Base-by-base conservation (phyloP, 2,888 invertebrate genomes). In the Epistrophe grossulariae region DNA sequence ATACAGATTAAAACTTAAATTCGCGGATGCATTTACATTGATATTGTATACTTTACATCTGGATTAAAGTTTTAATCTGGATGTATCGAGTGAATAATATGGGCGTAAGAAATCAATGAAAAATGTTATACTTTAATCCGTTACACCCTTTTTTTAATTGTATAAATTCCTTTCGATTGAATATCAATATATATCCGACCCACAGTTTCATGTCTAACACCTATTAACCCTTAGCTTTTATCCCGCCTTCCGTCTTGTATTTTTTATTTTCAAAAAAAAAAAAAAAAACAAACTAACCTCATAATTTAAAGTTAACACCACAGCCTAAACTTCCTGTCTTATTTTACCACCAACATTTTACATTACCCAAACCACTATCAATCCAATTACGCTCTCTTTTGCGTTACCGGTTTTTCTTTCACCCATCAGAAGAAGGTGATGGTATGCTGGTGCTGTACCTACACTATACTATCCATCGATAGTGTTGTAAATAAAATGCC, bases 401-500 rank as follows among this genome's bases (percentile, higher is more conserved):
- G 62, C 74, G 35, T 50, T 78, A 78, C 81, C 81, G 81, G 84
- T 81, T 78, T 62, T 43, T 48, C 8, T 50, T 48, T 48, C 31
- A 24, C 40, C 40, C 5, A n/a, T n/a, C n/a, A 66, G 78, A 59
- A 73, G 73, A 84, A 84, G 84, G 80, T 84, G 40, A 40, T 60
- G 9, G 6, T 19, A 13, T 24, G 24, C 35, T 35, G 62, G 62
- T 64, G 43, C 43, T 64, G 62, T 43, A 64, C 24, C 24, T 24
- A 24, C 3, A 24, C n/a, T 24, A 1, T 24, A 24, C 68, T 85
- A 81, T 78, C 78, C 74, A 74, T 83, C 83, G 87, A 80, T 87
- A 76, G 79, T 83, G 72, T 76, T 82, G 82, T 87, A 83, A 83
- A 83, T 87, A 79, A 87, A 87, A 87, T 83, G 79, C 83, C 79